Percentiles rank a stretch among this genome's conserved stretches.
These are phyloP conservation scores for Mus caroli DNA, from an alignment of 2,797 vertebrate genomes.

Conservation along the genomic window DNA sequence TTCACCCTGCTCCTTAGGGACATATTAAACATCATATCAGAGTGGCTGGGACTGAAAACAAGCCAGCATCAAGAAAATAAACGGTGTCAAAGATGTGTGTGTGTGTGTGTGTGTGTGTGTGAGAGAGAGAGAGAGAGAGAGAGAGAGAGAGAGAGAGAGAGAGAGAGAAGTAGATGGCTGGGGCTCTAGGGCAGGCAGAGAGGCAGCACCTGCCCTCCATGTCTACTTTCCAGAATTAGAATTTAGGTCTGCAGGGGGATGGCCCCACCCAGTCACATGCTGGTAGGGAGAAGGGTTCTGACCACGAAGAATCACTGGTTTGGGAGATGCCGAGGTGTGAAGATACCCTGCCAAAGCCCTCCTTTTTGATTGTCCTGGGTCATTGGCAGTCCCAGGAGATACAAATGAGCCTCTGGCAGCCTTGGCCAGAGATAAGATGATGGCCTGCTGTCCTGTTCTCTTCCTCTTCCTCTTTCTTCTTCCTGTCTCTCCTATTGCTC, in stretches of 20 bases:
- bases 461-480: not conserved
- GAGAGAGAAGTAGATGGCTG: too few species aligned
- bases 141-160: not conserved
- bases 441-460: too few species aligned
- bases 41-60: slow-evolving; percentile 74
- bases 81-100: not conserved
- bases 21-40: slow-evolving; percentile 70
- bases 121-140: not conserved
- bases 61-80: slow-evolving; percentile 73
- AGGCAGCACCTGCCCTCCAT: too few species aligned
- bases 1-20: slow-evolving; percentile 64
- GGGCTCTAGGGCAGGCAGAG: not conserved
- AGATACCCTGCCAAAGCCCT: not conserved
- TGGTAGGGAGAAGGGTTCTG: not conserved
- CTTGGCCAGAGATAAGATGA: too few species aligned
- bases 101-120: not conserved
- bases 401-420: too few species aligned
- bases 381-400: not conserved
- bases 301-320: not conserved
- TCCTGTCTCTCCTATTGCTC: not conserved
- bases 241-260: not conserved
- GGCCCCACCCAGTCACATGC: not conserved
- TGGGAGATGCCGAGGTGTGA: not conserved
- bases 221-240: not conserved
- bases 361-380: not conserved